These are phyloP conservation scores for Myripristis murdjan DNA, from an alignment of 2,797 vertebrate genomes.

Conservation along the genomic window DNA sequence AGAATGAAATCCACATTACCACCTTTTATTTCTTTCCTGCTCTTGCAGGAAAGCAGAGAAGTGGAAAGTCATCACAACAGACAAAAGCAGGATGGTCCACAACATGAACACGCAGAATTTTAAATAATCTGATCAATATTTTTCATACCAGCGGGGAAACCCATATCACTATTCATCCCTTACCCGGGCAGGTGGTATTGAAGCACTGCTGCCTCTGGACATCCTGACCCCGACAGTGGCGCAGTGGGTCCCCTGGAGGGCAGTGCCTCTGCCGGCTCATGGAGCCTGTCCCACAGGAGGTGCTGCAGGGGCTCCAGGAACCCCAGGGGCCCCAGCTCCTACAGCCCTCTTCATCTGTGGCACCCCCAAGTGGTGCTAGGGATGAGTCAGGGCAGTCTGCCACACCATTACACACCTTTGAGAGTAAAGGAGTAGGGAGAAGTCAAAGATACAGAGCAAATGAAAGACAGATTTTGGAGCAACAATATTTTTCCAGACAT, in stretches of 20 bases:
- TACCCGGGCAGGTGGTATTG: slow-evolving; percentile 87
- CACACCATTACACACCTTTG: slow-evolving; percentile 89
- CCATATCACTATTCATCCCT: neutral
- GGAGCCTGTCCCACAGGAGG: slow-evolving; percentile 85
- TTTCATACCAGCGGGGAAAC: no score
- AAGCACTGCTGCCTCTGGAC: slow-evolving; percentile 88
- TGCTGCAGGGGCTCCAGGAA: slow-evolving; percentile 88
- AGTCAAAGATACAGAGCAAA: no score
- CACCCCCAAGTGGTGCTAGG: slow-evolving; percentile 13
- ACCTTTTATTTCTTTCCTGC: neutral
- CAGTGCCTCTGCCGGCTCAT: slow-evolving; percentile 84
- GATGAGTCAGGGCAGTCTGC: slow-evolving; percentile 83
- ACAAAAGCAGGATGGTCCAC: no score
- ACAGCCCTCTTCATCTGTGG: slow-evolving; percentile 85
- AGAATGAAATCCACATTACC: no score
- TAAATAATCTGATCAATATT: no score
- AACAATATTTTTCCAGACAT: no score
- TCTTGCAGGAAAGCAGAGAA: neutral
- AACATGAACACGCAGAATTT: no score
- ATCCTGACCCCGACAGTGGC: slow-evolving; percentile 82
- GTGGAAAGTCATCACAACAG: no score
- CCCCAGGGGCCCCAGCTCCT: slow-evolving; percentile 89
- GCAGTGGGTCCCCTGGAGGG: slow-evolving; percentile 72
- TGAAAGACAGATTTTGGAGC: no score
- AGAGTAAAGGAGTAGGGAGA: neutral